Percentiles rank a stretch among this genome's conserved stretches.
Conservation (phyloP, 2,888 invertebrate genomes). For the Drosophila neotestacea region DNA sequence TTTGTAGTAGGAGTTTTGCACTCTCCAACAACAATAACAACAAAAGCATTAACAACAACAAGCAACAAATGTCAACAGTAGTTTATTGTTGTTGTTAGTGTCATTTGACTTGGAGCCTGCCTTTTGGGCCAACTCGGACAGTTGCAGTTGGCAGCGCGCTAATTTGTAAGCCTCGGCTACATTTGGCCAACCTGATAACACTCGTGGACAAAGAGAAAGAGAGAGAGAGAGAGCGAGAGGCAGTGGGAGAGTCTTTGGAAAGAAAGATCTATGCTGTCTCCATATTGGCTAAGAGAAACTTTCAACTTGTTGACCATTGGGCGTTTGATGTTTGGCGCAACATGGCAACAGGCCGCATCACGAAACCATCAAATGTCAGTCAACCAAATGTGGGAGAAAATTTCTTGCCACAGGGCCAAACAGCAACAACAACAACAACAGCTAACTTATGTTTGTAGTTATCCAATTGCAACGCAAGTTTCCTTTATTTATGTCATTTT, state of each 20-base stretch:
- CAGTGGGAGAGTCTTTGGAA: neutral
- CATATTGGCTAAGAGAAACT: constrained; percentile 75
- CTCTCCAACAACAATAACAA: constrained; percentile 25
- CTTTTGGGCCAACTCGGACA: constrained; percentile 74
- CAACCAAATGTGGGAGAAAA: constrained; percentile 66
- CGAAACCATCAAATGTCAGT: constrained; percentile 77
- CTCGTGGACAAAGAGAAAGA: constrained; percentile 20
- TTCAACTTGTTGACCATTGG: constrained; percentile 66
- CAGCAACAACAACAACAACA: constrained; percentile 11
- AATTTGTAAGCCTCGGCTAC: constrained; percentile 75
- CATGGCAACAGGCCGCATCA: constrained; percentile 54
- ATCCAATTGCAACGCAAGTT: constrained; percentile 31
- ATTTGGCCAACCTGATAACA: constrained; percentile 74
- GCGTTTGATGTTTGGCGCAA: constrained; percentile 73
- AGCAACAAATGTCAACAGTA: constrained; percentile 77
- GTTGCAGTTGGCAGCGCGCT: constrained; percentile 77
- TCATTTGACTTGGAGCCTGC: constrained; percentile 78
- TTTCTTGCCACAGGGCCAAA: constrained; percentile 49
- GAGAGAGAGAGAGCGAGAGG: constrained; percentile 4
- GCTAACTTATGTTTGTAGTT: constrained; percentile 31
- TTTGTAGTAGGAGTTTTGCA: constrained; percentile 58
- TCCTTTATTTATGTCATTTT: constrained; percentile 40
- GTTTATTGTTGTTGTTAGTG: constrained; percentile 80
- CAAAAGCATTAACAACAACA: constrained; percentile 52
- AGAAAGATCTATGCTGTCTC: constrained; percentile 53